Conservation (phyloP, 2,113 vertebrate genomes). For the Spermophilus dauricus region DNA sequence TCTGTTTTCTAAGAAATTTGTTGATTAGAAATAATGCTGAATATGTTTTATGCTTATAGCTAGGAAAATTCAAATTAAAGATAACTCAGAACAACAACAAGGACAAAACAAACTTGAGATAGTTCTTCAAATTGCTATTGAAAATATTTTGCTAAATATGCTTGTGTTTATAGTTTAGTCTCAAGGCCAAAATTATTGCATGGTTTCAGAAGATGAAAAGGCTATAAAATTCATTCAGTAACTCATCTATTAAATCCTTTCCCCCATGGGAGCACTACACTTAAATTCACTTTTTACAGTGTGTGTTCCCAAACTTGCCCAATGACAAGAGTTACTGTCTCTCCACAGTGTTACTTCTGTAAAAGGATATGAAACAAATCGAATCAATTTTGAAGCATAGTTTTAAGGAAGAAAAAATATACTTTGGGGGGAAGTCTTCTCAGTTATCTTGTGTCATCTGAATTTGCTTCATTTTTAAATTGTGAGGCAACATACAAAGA, state of each 20-base stretch:
- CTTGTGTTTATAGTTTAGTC: not conserved
- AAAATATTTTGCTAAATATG: not conserved
- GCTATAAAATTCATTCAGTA: not conserved
- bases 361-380: conserved; percentile 44
- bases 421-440: not conserved
- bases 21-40: not conserved
- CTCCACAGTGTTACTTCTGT: not conserved
- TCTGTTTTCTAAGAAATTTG: not conserved
- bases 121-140: not conserved
- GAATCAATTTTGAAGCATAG: not conserved
- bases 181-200: not conserved
- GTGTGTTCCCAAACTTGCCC: not conserved
- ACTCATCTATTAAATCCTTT: not conserved
- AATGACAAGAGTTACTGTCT: not conserved
- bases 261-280: not conserved
- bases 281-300: not conserved
- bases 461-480: not conserved
- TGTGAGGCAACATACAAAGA: not conserved
- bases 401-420: not conserved
- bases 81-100: not conserved
- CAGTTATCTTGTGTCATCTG: not conserved
- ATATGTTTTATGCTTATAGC: not conserved
- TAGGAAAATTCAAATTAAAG: conserved; percentile 32
- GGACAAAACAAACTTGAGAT: not conserved
- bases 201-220: not conserved